Conservation (phyloP, 2,797 vertebrate species). For the Apodemus agrarius region DNA sequence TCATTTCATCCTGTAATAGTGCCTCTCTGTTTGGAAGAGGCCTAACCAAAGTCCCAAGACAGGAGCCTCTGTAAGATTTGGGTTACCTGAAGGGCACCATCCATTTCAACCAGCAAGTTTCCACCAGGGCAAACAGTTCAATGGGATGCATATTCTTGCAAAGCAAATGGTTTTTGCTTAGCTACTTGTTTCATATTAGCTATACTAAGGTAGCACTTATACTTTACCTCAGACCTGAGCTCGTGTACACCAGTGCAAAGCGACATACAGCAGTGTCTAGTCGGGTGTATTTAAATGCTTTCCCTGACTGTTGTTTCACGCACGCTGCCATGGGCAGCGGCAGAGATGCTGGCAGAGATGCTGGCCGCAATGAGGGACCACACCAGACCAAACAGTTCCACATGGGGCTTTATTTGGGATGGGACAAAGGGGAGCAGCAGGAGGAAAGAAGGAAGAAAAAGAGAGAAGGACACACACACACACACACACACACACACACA, state of each 20-base stretch:
- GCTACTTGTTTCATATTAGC: not conserved
- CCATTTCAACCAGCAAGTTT: slow-evolving; percentile 68
- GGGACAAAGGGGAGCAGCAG: no score
- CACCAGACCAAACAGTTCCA: no score
- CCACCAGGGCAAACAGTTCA: slow-evolving; percentile 51
- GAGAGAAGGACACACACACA: no score
- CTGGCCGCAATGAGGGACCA: no score
- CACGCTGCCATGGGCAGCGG: no score
- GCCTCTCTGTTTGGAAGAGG: not conserved
- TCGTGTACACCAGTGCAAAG: slow-evolving; percentile 60
- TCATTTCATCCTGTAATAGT: not conserved
- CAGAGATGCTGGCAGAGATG: no score
- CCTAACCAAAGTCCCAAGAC: not conserved
- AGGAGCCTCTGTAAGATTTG: slow-evolving; percentile 44
- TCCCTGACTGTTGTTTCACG: not conserved
- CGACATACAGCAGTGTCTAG: slow-evolving; percentile 65
- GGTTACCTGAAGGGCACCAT: slow-evolving; percentile 36
- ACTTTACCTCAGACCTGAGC: not conserved
- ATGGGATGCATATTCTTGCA: slow-evolving; percentile 69
- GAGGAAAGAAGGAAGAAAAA: no score
- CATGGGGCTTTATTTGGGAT: no score
- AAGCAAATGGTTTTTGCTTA: slow-evolving; percentile 56
- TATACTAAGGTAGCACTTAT: slow-evolving; percentile 24
- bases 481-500: no score
- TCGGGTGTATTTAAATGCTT: slow-evolving; percentile 72